Evolutionary conservation across 2,113 vertebrate species (phyloP).

Genomic region (Polyodon spathula): DNA sequence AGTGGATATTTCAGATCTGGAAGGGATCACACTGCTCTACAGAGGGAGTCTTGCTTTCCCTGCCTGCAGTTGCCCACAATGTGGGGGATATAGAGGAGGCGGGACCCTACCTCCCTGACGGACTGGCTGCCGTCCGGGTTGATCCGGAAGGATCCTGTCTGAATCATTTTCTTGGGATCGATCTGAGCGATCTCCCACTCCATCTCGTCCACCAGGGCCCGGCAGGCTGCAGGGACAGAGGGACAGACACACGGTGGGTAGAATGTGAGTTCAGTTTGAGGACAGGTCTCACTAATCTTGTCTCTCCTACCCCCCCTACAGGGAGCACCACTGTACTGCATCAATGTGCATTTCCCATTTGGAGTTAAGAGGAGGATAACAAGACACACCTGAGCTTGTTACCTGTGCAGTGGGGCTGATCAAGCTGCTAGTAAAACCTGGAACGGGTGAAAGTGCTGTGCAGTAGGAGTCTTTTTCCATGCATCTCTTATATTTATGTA

Average conservation of each 20-base stretch:
- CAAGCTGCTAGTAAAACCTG: no score
- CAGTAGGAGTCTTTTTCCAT: neutral
- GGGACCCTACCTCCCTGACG: slow-evolving; percentile 69
- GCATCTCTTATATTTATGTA: neutral
- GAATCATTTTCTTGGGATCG: slow-evolving; percentile 86
- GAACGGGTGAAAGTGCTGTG: no score
- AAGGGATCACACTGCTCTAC: no score
- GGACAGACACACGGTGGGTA: slow-evolving; percentile 1
- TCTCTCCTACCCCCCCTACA: neutral
- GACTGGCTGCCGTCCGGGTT: slow-evolving; percentile 93
- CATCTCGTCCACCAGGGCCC: slow-evolving; percentile 90
- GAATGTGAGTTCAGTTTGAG: neutral
- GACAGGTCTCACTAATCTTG: neutral
- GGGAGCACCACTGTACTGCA: neutral
- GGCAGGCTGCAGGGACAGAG: slow-evolving; percentile 60
- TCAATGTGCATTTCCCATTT: no score
- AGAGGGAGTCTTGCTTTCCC: no score
- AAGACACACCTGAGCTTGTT: no score
- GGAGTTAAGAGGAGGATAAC: no score
- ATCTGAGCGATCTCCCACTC: slow-evolving; percentile 87
- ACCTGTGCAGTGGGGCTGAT: no score
- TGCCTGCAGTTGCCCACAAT: no score
- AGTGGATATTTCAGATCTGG: no score
- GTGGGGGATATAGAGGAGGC: neutral
- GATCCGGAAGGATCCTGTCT: slow-evolving; percentile 88